Evolutionary conservation across 2,888 invertebrate genomes (phyloP).

Genomic region (Ichneumoninae sp.): DNA sequence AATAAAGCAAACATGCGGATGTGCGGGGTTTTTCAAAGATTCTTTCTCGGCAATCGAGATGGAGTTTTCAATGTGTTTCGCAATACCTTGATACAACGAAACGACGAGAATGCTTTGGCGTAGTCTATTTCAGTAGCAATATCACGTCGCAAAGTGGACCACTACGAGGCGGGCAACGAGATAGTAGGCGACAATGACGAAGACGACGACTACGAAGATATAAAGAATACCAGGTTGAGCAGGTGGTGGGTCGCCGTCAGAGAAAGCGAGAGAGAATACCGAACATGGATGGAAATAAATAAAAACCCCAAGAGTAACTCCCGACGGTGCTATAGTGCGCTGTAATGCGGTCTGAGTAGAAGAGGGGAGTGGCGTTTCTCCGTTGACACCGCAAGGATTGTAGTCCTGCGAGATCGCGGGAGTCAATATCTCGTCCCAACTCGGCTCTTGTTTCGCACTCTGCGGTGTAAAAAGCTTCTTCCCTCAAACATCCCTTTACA

Average conservation of each 20-base stretch:
- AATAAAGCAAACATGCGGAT: background rate
- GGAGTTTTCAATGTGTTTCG: conserved; percentile 37
- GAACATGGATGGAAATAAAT: conserved; percentile 66
- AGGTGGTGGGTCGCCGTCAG: conserved; percentile 38
- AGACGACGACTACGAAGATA: conserved; percentile 29
- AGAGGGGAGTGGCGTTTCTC: conserved; percentile 58
- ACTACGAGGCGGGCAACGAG: conserved; percentile 12
- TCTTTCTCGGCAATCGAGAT: background rate
- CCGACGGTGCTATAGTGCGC: conserved; percentile 28
- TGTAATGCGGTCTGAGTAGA: conserved; percentile 26
- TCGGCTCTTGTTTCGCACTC: conserved; percentile 58
- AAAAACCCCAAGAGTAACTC: conserved; percentile 64
- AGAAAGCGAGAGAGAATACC: conserved; percentile 21
- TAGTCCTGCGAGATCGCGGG: conserved; percentile 67
- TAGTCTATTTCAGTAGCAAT: conserved; percentile 42
- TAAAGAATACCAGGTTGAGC: conserved; percentile 59
- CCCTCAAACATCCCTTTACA: conserved; percentile 26
- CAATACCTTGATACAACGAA: conserved; percentile 19
- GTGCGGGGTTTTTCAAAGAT: background rate
- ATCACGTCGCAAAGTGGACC: conserved; percentile 43
- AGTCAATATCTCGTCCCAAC: conserved; percentile 71
- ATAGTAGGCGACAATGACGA: conserved; percentile 35
- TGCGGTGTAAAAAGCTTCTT: conserved; percentile 38
- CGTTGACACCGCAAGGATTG: conserved; percentile 46
- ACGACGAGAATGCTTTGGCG: conserved; percentile 12